These are phyloP conservation scores for Drosophila birchii DNA, from an alignment of 2,888 invertebrate species.

Conservation along the genomic window DNA sequence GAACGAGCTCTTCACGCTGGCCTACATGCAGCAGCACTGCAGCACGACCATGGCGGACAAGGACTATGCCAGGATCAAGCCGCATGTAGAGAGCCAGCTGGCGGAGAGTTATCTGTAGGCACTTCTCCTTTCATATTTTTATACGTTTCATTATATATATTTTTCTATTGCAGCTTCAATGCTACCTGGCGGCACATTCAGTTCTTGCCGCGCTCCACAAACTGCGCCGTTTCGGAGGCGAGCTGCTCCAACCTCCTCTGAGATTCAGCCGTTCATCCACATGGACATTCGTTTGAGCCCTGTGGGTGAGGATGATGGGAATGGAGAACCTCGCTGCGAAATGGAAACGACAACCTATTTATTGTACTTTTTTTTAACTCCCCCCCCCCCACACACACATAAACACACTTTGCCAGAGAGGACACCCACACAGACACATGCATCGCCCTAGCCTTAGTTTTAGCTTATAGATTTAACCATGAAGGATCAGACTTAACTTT, in stretches of 20 bases:
- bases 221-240: slow-evolving; percentile 76
- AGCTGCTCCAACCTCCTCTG: slow-evolving; percentile 82
- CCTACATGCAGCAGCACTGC: slow-evolving; percentile 84
- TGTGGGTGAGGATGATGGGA: slow-evolving; percentile 19
- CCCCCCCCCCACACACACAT: slow-evolving; percentile 16
- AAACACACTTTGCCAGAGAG: slow-evolving; percentile 34
- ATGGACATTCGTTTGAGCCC: slow-evolving; percentile 21
- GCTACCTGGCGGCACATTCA: slow-evolving; percentile 84
- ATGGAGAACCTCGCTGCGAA: slow-evolving; percentile 5
- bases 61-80: slow-evolving; percentile 83
- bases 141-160: not conserved
- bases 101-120: slow-evolving; percentile 83
- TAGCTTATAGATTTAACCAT: slow-evolving; percentile 27
- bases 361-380: slow-evolving; percentile 64
- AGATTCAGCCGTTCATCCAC: slow-evolving; percentile 32
- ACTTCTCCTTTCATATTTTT: not conserved
- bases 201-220: slow-evolving; percentile 81
- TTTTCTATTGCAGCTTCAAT: slow-evolving; percentile 75
- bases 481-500: slow-evolving; percentile 31
- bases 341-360: slow-evolving; percentile 61
- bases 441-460: slow-evolving; percentile 53
- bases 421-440: slow-evolving; percentile 25
- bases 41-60: slow-evolving; percentile 83
- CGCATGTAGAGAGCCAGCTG: slow-evolving; percentile 83
- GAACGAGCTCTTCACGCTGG: slow-evolving; percentile 83